phyloP scores from a whole-genome alignment of 2,888 invertebrate species.

The Drosophila diplacantha region DNA sequence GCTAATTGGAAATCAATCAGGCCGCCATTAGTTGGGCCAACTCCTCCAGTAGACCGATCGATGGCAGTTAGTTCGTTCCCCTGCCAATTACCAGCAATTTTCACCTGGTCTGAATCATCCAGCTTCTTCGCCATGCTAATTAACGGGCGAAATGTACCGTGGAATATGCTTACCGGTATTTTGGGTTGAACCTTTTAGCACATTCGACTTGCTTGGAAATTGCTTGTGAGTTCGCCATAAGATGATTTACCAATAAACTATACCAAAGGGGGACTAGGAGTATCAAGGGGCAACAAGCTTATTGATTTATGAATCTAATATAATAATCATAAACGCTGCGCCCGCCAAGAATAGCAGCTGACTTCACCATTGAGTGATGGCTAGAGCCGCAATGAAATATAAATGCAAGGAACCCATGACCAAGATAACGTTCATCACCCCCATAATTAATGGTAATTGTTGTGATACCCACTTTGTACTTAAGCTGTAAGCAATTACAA shows the following conservation, averaged over 20 bases:
- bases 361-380: slow-evolving; percentile 19
- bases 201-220: slow-evolving; percentile 27
- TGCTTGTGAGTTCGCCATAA: neutral
- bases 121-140: slow-evolving; percentile 48
- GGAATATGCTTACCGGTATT: slow-evolving; percentile 29
- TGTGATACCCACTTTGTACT: neutral
- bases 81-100: slow-evolving; percentile 36
- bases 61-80: slow-evolving; percentile 9
- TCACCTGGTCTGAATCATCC: slow-evolving; percentile 37
- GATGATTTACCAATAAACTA: slow-evolving; percentile 18
- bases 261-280: slow-evolving; percentile 10
- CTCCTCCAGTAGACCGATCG: slow-evolving; percentile 9
- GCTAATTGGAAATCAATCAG: slow-evolving; percentile 67
- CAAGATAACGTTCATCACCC: slow-evolving; percentile 6
- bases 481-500: neutral
- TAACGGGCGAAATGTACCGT: slow-evolving; percentile 26
- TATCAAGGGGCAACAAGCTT: neutral
- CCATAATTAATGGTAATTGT: neutral
- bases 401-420: slow-evolving; percentile 11
- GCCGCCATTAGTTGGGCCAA: slow-evolving; percentile 49
- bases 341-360: slow-evolving; percentile 21
- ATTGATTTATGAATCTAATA: slow-evolving; percentile 29
- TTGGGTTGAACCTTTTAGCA: slow-evolving; percentile 51
- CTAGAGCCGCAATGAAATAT: slow-evolving; percentile 18
- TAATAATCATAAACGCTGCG: slow-evolving; percentile 12